Conservation (phyloP, 2,888 invertebrate genomes). For the Hyposoter dolosus region DNA sequence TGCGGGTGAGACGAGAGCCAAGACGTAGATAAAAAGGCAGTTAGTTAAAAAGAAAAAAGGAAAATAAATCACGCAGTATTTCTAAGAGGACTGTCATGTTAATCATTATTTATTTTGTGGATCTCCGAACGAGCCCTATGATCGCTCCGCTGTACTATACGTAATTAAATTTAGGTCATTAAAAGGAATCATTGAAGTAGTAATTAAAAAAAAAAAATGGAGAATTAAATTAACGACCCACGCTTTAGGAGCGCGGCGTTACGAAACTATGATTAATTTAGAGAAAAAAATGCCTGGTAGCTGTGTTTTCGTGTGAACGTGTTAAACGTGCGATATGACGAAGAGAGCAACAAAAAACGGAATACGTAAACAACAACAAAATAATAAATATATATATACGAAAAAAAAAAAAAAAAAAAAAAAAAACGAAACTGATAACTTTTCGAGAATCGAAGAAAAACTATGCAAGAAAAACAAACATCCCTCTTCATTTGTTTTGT, state of each 20-base stretch:
- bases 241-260: constrained; percentile 61
- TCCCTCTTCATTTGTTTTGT: constrained; percentile 78
- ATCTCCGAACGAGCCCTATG: constrained; percentile 81
- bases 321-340: constrained; percentile 75
- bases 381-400: constrained; percentile 1
- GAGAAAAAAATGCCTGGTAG: constrained; percentile 75
- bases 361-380: constrained; percentile 40
- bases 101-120: constrained; percentile 85
- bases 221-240: constrained; percentile 56
- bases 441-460: constrained; percentile 25
- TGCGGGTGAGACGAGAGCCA: constrained; percentile 47
- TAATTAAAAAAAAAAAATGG: constrained; percentile 24
- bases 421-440: background rate
- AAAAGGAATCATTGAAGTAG: constrained; percentile 33
- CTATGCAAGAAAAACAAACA: constrained; percentile 29
- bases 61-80: constrained; percentile 80
- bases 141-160: constrained; percentile 82
- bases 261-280: constrained; percentile 70
- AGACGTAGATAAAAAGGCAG: constrained; percentile 62
- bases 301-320: constrained; percentile 81
- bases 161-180: constrained; percentile 74
- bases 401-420: no score
- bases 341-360: constrained; percentile 28
- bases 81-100: constrained; percentile 84
- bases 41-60: constrained; percentile 44